Evolutionary conservation across 2,888 invertebrate genomes (phyloP), one percentile per base, ranked within the genome.

Genomic region (Spilosoma lubricipeda): DNA sequence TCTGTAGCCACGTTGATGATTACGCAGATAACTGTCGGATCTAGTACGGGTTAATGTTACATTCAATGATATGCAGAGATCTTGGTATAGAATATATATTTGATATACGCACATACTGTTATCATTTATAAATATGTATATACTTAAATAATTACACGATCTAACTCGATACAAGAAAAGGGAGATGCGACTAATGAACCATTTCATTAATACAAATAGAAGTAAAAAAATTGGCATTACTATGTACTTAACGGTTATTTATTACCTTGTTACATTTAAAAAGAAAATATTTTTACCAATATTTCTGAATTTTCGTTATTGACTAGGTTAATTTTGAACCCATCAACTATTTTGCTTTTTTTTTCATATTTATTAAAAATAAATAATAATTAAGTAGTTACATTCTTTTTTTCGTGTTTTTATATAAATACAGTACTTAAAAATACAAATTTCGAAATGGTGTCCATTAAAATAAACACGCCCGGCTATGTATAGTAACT

Each of bases 71-170:
- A 56, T 56, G n/a, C 52, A 56, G 23, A 52, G 52, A n/a, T 56
- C 52, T 56, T 56, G 52, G n/a, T n/a, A 56, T 56, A 56, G 52
- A 56, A 56, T 56, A 56, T 56, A 56, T 56, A 56, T 56, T 56
- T 56, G 23, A 56, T 56, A 56, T 56, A 56, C n/a, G 23, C n/a
- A n/a, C 52, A 56, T 56, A 56, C 52, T 56, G n/a, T 23, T 11
- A 56, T 20, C 11, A 56, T 56, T 23, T n/a, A n/a, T 56, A 56
- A n/a, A 56, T 56, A 56, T n/a, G 11, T 23, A n/a, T 56, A 56
- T 56, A 56, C 23, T 56, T 56, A 23, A 9, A n/a, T 56, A n/a
- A 56, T 23, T 56, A 52, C n/a, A 56, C 23, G 52, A 56, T n/a
- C n/a, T 56, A n/a, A 56, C 52, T 23, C 11, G 52, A 56, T 2